A percentile compares a stretch with the other conserved stretches of the same genome.
These are phyloP conservation scores for Acanthosepion esculentum DNA, from an alignment of 2,888 invertebrate species.

Conservation along the genomic window DNA sequence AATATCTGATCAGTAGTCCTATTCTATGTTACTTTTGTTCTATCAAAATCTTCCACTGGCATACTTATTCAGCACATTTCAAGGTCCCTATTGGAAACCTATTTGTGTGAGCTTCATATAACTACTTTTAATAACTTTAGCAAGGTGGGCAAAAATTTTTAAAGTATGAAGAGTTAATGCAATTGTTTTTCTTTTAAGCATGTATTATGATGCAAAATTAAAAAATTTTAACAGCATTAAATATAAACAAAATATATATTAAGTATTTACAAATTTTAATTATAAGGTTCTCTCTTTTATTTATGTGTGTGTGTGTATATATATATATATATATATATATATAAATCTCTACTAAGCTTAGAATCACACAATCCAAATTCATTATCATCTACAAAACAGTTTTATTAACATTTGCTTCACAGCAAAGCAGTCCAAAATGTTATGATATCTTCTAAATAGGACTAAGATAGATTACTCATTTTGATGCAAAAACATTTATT, in stretches of 20 bases:
- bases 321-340: too few species aligned
- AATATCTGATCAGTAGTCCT: not conserved
- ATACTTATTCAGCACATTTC: not conserved
- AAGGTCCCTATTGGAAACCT: not conserved
- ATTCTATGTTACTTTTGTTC: not conserved
- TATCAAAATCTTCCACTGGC: not conserved
- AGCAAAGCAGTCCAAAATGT: too few species aligned
- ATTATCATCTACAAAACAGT: too few species aligned
- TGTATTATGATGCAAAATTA: not conserved
- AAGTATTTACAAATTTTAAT: too few species aligned
- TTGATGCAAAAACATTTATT: too few species aligned
- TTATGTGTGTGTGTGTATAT: too few species aligned
- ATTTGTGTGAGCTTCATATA: not conserved
- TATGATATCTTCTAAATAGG: too few species aligned
- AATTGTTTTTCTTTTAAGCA: not conserved
- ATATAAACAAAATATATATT: not conserved
- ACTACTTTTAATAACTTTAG: not conserved
- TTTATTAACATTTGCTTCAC: too few species aligned
- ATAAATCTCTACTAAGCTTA: too few species aligned
- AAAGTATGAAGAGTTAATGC: not conserved
- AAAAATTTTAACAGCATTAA: not conserved
- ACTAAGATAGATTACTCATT: too few species aligned
- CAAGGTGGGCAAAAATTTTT: not conserved
- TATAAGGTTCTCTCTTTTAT: too few species aligned
- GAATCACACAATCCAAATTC: too few species aligned